Evolutionary conservation across 2,113 vertebrate genomes (phyloP), one percentile per base, ranked within the genome.

Genomic region (Platysternon megacephalum): DNA sequence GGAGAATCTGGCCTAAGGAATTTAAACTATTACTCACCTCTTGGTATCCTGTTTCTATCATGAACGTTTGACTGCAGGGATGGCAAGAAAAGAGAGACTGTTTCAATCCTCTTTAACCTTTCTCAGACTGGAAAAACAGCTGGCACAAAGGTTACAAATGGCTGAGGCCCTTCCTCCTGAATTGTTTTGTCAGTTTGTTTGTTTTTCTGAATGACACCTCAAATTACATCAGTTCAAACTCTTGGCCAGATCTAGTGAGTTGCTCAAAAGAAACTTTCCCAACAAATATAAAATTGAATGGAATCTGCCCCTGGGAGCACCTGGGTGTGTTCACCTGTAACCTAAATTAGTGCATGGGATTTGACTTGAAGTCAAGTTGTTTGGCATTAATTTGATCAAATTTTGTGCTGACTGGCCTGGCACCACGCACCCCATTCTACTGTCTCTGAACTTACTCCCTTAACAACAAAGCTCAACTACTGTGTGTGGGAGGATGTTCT

Each of bases 51-150:
- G 74, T 94, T 95, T 95, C 44, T 5, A 52, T 55, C 82, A 44
- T 94, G 96, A 96, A 95, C 95, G 95, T 94, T 53, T 87, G 94
- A 83, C 35, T 44, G 82, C 88, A 86, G 89, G 88, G 49, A 12
- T 83, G 88, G 84, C 94, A 96, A 96, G 97, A 96, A 96, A 94
- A 94, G 61, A 56, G 80, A n/a, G 91, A 29, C 72, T 95, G 95
- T 98, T 96, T 88, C 94, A 97, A 82, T 76, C 79, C 96, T 97
- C 61, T 84, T 74, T 95, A 95, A 96, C 91, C 87, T 82, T 97
- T 97, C 94, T 93, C 94, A 61, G 80, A 94, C 94, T 95, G 94
- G 95, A 79, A 91, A 89, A 93, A 79, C 94, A 97, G 96, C 96
- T 97, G 97, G 87, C 2, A 4, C 76, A 76, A 76, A 90, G 89